Evolutionary conservation across 1,140 invertebrate genomes (phyloP).

Genomic region (Cydia splendana): DNA sequence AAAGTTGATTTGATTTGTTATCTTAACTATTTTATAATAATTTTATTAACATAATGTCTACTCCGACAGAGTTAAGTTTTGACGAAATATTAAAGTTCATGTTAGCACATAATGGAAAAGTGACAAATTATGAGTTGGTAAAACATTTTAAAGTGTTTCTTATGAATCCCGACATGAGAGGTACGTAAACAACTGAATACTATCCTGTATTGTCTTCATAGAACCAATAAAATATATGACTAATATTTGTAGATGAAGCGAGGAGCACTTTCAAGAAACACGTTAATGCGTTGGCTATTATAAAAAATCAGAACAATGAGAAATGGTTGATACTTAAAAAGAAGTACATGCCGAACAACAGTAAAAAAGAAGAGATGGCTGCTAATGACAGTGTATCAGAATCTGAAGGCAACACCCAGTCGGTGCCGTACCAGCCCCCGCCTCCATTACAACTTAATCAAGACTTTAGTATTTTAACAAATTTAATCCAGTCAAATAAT

Average conservation of each 20-base stretch:
- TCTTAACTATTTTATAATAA: neutral
- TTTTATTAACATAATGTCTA: conserved; percentile 80
- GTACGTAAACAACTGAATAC: conserved; percentile 77
- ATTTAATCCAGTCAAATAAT: conserved; percentile 55
- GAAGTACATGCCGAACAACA: conserved; percentile 80
- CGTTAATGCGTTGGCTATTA: conserved; percentile 92
- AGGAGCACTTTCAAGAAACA: conserved; percentile 93
- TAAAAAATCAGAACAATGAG: conserved; percentile 89
- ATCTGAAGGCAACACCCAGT: conserved; percentile 57
- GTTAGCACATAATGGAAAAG: conserved; percentile 89
- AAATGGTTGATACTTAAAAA: conserved; percentile 92
- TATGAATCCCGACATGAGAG: conserved; percentile 88
- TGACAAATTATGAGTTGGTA: conserved; percentile 92
- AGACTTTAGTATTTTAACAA: conserved; percentile 64
- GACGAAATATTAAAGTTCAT: conserved; percentile 92
- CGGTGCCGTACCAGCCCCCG: conserved; percentile 83
- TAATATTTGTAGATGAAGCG: conserved; percentile 86
- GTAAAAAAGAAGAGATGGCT: conserved; percentile 53
- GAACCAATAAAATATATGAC: conserved; percentile 21
- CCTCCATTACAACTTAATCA: conserved; percentile 80
- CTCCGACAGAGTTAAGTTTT: conserved; percentile 87
- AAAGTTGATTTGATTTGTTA: conserved; percentile 22
- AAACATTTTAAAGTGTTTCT: conserved; percentile 93
- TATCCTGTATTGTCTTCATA: neutral
- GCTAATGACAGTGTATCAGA: conserved; percentile 53